Conservation (phyloP, 2,113 vertebrate genomes). For the Urocynchramus pylzowi region DNA sequence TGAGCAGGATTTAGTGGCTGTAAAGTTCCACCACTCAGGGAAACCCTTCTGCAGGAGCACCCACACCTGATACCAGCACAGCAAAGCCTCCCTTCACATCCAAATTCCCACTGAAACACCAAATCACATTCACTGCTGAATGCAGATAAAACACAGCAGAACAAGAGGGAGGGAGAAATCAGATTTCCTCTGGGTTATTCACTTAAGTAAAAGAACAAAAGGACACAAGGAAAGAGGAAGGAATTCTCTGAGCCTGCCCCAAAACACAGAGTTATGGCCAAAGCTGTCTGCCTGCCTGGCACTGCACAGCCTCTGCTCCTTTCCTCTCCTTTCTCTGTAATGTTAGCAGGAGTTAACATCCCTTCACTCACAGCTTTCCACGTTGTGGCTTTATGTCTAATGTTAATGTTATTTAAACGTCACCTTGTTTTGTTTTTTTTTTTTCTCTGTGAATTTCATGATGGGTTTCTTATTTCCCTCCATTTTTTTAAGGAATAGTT, state of each 20-base stretch:
- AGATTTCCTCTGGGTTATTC: background rate
- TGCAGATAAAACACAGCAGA: background rate
- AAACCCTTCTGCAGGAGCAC: background rate
- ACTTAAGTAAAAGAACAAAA: background rate
- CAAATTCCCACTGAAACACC: background rate
- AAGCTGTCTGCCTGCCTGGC: background rate
- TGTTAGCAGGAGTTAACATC: background rate
- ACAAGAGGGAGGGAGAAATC: background rate
- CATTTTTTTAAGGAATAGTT: background rate
- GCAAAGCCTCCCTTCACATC: background rate
- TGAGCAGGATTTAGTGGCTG: background rate
- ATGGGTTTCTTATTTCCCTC: background rate
- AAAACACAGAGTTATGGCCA: background rate
- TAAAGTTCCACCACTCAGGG: background rate
- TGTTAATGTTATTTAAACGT: background rate
- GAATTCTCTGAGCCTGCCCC: background rate
- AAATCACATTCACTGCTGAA: background rate
- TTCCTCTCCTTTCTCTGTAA: background rate
- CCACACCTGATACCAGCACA: rapidly evolving
- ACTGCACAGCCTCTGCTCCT: background rate
- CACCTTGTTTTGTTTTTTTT: background rate
- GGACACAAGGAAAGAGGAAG: background rate
- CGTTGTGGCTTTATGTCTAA: background rate
- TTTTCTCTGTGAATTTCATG: background rate
- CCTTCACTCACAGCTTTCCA: slow-evolving; percentile 4